Evolutionary conservation across 2,888 invertebrate genomes (phyloP).

Genomic region (Noctua janthina): DNA sequence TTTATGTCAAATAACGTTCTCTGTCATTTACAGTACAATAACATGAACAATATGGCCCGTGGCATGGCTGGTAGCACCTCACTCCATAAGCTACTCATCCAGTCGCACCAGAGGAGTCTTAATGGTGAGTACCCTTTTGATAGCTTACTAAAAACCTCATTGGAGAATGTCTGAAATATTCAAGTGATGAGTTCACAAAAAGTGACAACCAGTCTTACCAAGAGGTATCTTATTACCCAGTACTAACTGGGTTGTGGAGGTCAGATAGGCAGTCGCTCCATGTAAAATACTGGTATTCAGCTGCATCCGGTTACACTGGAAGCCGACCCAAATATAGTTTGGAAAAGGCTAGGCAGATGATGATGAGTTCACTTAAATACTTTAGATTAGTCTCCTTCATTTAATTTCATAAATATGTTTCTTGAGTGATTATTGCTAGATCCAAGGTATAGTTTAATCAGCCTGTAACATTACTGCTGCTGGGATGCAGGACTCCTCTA

Average conservation of each 20-base stretch:
- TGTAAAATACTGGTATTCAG: too few relatives aligned
- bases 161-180: not conserved
- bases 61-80: conserved; percentile 86
- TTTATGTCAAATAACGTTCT: not conserved
- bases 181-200: not conserved
- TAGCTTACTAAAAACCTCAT: not conserved
- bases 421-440: not conserved
- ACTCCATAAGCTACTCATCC: conserved; percentile 88
- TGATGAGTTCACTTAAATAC: not conserved
- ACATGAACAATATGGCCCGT: conserved; percentile 79
- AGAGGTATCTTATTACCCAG: too few relatives aligned
- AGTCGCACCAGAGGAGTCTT: conserved; percentile 86
- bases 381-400: not conserved
- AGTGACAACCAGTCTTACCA: too few relatives aligned
- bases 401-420: not conserved
- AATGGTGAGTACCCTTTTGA: conserved; percentile 77
- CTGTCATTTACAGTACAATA: conserved; percentile 76
- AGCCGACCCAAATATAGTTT: too few relatives aligned
- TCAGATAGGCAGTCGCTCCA: too few relatives aligned
- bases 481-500: not conserved
- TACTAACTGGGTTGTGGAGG: too few relatives aligned
- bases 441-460: not conserved
- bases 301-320: too few relatives aligned
- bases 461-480: not conserved
- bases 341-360: too few relatives aligned